Evolutionary conservation across 37 sponge, comb jelly and placozoan species (phyloP).

Genomic region (Lycopodina hypogea): DNA sequence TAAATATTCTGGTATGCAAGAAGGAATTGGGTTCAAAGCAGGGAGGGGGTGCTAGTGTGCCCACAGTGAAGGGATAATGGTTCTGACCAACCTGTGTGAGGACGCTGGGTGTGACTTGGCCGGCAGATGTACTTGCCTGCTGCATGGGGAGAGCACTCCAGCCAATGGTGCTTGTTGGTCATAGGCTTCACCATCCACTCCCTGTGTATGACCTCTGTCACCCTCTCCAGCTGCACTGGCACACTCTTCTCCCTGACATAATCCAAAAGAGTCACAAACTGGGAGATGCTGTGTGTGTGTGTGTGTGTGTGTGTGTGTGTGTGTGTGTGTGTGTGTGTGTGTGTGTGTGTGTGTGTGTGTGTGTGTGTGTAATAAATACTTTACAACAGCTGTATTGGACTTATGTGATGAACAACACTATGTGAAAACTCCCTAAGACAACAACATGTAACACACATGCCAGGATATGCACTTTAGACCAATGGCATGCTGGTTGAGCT

Average conservation of each 20-base stretch:
- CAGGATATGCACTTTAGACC: no score
- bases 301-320: constrained; percentile 20
- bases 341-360: neutral
- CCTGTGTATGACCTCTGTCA: constrained; percentile 55
- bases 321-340: neutral
- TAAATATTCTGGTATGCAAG: no score
- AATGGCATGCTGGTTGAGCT: no score
- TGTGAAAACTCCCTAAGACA: no score
- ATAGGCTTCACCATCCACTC: constrained; percentile 58
- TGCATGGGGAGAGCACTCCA: neutral
- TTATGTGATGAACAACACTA: no score
- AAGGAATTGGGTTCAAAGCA: no score
- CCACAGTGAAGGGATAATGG: neutral
- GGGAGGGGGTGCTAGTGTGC: no score
- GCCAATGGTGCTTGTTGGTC: constrained; percentile 1
- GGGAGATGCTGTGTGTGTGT: constrained; percentile 39
- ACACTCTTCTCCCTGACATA: neutral
- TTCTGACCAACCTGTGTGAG: constrained; percentile 51
- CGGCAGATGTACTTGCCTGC: constrained; percentile 24
- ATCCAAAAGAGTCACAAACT: constrained; percentile 7
- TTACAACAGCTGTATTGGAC: no score
- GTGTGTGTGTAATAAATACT: constrained; percentile 19
- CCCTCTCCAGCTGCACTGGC: constrained; percentile 23
- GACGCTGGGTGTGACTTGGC: constrained; percentile 48
- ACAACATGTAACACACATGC: no score